These are phyloP conservation scores for Chironomus riparius DNA, from an alignment of 2,888 invertebrate genomes.

Conservation along the genomic window DNA sequence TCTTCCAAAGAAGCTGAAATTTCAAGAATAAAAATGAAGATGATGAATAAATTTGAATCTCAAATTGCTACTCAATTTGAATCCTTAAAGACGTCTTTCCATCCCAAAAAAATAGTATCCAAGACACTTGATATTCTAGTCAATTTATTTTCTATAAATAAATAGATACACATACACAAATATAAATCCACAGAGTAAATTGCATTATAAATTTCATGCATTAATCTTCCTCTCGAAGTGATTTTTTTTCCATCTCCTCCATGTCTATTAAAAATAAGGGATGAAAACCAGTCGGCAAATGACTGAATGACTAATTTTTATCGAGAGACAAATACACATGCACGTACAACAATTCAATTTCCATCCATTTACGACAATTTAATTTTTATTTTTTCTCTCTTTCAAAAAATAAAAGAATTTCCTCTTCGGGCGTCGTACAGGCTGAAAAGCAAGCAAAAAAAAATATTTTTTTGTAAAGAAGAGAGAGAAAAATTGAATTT, in stretches of 20 bases:
- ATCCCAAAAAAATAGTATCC: not conserved
- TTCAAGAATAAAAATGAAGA: not conserved
- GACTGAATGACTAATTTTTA: not conserved
- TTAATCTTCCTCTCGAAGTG: not conserved
- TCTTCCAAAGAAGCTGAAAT: not conserved
- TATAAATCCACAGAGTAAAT: not conserved
- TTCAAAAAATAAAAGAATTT: not conserved
- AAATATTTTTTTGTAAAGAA: not conserved
- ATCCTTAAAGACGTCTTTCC: not conserved
- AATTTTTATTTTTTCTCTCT: not conserved
- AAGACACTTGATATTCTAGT: not conserved
- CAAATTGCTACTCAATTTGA: constrained; percentile 8
- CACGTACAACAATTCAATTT: not conserved
- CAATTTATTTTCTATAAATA: not conserved
- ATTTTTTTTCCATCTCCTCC: not conserved
- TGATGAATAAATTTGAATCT: constrained; percentile 2
- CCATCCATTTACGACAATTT: not conserved
- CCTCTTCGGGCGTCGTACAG: not conserved
- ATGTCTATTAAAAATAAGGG: not conserved
- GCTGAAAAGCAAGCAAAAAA: not conserved
- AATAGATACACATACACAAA: not conserved
- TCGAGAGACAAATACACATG: not conserved
- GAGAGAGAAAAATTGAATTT: constrained; percentile 4
- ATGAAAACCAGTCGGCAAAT: not conserved
- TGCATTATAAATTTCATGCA: not conserved